Evolutionary conservation across 2,888 invertebrate genomes (phyloP).

Genomic region (Phengaris alcon): DNA sequence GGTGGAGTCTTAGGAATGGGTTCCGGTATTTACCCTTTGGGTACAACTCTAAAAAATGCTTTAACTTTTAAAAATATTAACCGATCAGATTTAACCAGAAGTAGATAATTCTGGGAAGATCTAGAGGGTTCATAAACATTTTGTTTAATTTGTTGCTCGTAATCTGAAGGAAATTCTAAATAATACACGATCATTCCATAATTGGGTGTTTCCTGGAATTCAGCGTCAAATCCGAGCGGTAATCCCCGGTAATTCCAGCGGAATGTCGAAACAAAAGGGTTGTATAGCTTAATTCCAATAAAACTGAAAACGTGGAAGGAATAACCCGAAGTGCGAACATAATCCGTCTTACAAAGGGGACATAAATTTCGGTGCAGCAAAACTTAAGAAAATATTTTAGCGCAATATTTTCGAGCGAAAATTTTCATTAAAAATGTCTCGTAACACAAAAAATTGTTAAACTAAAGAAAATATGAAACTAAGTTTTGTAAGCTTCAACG

Average conservation of each 20-base stretch:
- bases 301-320: constrained; percentile 69
- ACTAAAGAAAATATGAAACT: neutral
- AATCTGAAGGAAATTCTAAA: constrained; percentile 6
- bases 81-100: neutral
- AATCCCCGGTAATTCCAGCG: constrained; percentile 54
- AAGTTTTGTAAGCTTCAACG: neutral
- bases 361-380: constrained; percentile 21
- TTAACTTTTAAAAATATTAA: too few species aligned
- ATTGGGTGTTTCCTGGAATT: constrained; percentile 41
- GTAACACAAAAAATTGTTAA: neutral
- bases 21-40: too few species aligned
- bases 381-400: constrained; percentile 18
- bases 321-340: constrained; percentile 47
- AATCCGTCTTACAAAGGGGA: constrained; percentile 35
- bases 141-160: neutral
- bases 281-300: constrained; percentile 73
- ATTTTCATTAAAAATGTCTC: constrained; percentile 8
- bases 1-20: too few species aligned
- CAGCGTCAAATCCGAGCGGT: constrained; percentile 48
- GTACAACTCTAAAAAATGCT: too few species aligned
- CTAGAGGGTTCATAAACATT: neutral
- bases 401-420: constrained; percentile 3
- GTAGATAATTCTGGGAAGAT: neutral
- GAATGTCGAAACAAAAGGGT: constrained; percentile 69
- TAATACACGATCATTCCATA: constrained; percentile 37